Evolutionary conservation across 2,797 vertebrate species (phyloP), one percentile per base, ranked within the genome.

Genomic region (Sandelia bainsii): DNA sequence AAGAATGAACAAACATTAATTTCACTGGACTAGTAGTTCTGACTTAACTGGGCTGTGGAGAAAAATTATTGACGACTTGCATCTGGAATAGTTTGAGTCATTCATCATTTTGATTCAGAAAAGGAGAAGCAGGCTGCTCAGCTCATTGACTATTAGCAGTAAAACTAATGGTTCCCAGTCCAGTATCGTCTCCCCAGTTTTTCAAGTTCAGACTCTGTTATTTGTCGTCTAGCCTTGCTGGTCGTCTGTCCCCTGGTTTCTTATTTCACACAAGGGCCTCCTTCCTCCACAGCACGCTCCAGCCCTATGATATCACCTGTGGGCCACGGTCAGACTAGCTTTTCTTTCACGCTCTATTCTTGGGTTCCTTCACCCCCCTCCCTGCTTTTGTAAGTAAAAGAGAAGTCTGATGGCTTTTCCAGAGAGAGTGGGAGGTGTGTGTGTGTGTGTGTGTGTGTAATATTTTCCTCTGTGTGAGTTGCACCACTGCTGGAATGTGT

Each of bases 381-480:
- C 69, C 73, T 62, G 69, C 74, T 86, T 90, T 89, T 87, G 79
- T 80, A 87, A 75, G 80, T 81, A 86, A 83, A 76, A 62, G 72
- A 88, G 70, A 86, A 59, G 86, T 83, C 67, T 94, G 85, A 94
- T 95, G 87, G 76, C 89, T 95, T 94, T 93, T 91, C 90, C 90
- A 93, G 92, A 89, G 79, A 73, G 79, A 75, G 89, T 82, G 77
- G 80, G 82, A 79, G 67, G 53, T 49, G 48, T 46, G 77, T 32
- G 70, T 75, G 51, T 25, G 25, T 25, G 25, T 25, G 25, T 25
- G 25, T 25, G 25, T 25, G 25, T 25, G 25, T 25, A 74, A 68
- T 82, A 73, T 56, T 52, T 84, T 89, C 64, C 69, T 71, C 69
- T 72, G 45, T 67, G 57, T 54, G 56, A 78, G 63, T 69, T 75